Conservation (phyloP, 2,113 vertebrate genomes). For the Glareola pratincola region DNA sequence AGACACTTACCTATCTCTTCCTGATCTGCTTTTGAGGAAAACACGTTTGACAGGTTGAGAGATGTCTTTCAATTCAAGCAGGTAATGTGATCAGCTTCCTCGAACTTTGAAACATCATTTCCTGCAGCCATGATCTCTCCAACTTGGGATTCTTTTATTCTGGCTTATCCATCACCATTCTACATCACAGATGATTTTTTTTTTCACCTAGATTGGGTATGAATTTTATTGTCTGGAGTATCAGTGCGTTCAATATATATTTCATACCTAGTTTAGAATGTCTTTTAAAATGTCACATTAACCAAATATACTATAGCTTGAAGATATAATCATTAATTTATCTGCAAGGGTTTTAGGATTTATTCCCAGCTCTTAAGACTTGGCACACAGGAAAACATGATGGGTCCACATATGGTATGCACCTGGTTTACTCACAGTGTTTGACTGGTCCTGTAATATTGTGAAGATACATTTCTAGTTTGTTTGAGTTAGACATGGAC, state of each 20-base stretch:
- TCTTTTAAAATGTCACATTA: background rate
- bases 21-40: background rate
- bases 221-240: background rate
- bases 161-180: background rate
- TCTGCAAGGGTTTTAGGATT: background rate
- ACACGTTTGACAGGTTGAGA: background rate
- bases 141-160: background rate
- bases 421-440: background rate
- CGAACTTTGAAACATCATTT: conserved; percentile 10
- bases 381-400: background rate
- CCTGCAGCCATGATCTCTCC: background rate
- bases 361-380: background rate
- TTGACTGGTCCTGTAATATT: background rate
- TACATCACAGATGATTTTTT: background rate
- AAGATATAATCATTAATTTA: background rate
- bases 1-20: background rate
- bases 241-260: background rate
- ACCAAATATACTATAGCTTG: background rate
- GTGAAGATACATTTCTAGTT: background rate
- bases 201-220: background rate
- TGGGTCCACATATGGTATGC: fast-evolving
- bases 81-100: background rate
- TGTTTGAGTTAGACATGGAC: background rate
- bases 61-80: background rate
- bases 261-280: background rate